Percentiles rank a stretch among this genome's conserved stretches.
phyloP scores from a whole-genome alignment of 2,797 vertebrate genomes.

The Vespertilio murinus region DNA sequence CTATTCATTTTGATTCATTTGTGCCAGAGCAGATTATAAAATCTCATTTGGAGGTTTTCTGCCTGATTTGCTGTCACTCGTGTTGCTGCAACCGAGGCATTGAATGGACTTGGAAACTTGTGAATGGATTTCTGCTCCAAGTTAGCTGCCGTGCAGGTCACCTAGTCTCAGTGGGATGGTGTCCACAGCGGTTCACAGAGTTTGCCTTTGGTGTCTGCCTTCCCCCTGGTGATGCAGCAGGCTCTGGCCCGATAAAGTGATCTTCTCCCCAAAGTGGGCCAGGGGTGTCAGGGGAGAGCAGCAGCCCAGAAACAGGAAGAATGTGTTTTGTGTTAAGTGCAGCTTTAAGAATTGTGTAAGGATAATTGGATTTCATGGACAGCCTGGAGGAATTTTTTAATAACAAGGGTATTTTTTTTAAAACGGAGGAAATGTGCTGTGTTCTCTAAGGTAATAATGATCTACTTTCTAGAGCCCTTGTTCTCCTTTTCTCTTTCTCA shows the following conservation, averaged over 20 bases:
- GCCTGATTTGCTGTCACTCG: background rate
- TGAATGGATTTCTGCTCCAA: background rate
- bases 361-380: background rate
- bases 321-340: background rate
- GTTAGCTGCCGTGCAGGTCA: fast-evolving
- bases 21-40: background rate
- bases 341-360: background rate
- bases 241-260: background rate
- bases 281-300: background rate
- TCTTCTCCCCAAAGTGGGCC: background rate
- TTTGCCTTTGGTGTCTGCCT: background rate
- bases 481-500: background rate
- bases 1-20: background rate
- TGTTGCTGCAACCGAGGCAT: background rate
- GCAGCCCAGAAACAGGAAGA: background rate
- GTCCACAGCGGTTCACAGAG: background rate
- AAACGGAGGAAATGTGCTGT: background rate
- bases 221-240: background rate
- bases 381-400: background rate
- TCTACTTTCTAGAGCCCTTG: background rate
- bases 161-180: fast-evolving
- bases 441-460: background rate
- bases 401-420: background rate
- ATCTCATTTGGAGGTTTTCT: background rate
- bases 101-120: background rate